Conservation (phyloP, 1,140 invertebrate genomes). For the Drosophila willistoni region DNA sequence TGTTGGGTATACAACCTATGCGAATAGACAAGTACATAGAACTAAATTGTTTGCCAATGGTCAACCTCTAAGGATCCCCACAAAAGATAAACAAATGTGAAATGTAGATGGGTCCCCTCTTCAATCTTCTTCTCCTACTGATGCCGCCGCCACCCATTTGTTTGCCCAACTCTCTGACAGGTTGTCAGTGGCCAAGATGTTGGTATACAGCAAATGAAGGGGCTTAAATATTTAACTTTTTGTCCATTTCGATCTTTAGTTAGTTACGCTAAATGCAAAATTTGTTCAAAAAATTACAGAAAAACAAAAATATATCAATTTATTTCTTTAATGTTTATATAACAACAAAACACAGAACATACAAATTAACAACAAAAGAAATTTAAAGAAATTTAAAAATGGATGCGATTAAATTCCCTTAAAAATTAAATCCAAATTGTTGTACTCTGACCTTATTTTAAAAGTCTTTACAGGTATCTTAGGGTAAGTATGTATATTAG, state of each 20-base stretch:
- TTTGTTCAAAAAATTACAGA: conserved; percentile 46
- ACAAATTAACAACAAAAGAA: too few species aligned
- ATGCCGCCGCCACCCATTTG: conserved; percentile 58
- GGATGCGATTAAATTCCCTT: too few species aligned
- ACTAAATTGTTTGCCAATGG: conserved; percentile 8
- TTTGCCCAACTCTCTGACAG: conserved; percentile 52
- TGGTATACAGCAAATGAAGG: conserved; percentile 53
- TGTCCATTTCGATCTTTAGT: conserved; percentile 36
- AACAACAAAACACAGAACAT: background rate
- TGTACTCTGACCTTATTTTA: too few species aligned
- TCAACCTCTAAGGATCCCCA: background rate
- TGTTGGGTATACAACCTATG: background rate
- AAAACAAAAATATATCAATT: too few species aligned
- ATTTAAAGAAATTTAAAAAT: too few species aligned
- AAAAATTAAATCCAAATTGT: too few species aligned
- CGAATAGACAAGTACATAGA: background rate
- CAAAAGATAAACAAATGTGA: conserved; percentile 3
- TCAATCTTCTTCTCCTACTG: conserved; percentile 26
- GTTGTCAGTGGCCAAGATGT: conserved; percentile 74
- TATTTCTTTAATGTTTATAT: too few species aligned
- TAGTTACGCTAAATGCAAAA: conserved; percentile 49
- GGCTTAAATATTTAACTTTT: conserved; percentile 64
- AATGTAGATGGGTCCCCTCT: background rate
- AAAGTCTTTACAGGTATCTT: too few species aligned
- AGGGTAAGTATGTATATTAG: too few species aligned